Evolutionary conservation across 2,888 invertebrate species (phyloP).

Genomic region (Dicyrtoma fusca): DNA sequence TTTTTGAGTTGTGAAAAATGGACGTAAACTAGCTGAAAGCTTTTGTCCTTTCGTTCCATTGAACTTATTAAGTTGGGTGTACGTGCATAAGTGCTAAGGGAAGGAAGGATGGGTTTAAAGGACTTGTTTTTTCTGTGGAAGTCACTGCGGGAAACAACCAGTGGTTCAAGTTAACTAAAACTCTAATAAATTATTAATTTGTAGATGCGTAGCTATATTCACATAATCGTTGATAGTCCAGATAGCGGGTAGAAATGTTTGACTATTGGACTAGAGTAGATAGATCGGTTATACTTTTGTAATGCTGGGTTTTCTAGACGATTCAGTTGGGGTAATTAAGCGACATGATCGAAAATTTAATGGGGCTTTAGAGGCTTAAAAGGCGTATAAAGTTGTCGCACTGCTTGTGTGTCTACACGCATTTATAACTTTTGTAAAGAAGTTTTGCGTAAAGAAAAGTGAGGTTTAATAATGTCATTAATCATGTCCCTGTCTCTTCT

Average conservation of each 20-base stretch:
- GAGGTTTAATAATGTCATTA: constrained; percentile 23
- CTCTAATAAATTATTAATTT: too few relatives aligned
- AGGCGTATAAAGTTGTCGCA: constrained; percentile 12
- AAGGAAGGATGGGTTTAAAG: too few relatives aligned
- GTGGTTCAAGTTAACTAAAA: too few relatives aligned
- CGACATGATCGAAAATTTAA: constrained; percentile 18
- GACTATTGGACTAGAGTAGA: too few relatives aligned
- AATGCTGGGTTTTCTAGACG: neutral
- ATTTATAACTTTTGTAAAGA: neutral
- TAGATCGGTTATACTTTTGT: too few relatives aligned
- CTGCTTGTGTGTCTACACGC: neutral
- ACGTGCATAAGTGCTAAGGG: neutral
- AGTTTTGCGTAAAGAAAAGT: neutral
- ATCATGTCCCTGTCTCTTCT: constrained; percentile 8
- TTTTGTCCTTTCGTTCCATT: neutral
- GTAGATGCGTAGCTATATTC: too few relatives aligned
- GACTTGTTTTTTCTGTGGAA: too few relatives aligned
- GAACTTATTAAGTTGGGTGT: neutral
- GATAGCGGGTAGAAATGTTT: too few relatives aligned
- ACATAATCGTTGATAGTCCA: too few relatives aligned
- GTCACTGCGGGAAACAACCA: too few relatives aligned
- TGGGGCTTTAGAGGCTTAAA: constrained; percentile 19
- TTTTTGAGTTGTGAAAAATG: neutral
- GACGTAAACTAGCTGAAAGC: neutral
- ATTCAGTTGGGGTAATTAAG: constrained; percentile 8